Evolutionary conservation across 1,140 invertebrate genomes (phyloP).

Genomic region (Bombus terrestris): DNA sequence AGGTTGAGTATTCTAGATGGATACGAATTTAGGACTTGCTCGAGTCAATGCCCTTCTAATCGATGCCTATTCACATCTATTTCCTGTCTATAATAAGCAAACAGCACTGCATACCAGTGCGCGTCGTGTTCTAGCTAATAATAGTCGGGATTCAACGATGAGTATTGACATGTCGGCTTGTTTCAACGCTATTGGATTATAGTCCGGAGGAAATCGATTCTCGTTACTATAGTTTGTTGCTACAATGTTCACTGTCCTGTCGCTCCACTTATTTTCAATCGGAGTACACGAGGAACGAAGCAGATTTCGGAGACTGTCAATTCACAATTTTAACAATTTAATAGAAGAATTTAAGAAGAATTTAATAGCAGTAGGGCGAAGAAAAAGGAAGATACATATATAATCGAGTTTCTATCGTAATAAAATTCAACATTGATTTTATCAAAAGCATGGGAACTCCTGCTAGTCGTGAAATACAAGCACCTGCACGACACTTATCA

Average conservation of each 20-base stretch:
- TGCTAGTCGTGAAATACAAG: too few species aligned
- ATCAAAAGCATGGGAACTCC: too few species aligned
- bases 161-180: background rate
- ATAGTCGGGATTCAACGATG: constrained; percentile 12
- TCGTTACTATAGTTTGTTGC: background rate
- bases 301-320: background rate
- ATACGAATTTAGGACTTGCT: constrained; percentile 1
- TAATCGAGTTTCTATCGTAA: too few species aligned
- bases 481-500: too few species aligned
- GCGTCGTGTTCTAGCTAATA: background rate
- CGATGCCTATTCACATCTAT: background rate
- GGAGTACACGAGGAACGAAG: background rate
- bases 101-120: constrained; percentile 13
- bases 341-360: too few species aligned
- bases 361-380: too few species aligned
- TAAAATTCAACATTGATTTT: too few species aligned
- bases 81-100: constrained; percentile 5
- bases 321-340: background rate
- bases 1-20: background rate
- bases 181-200: background rate
- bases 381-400: too few species aligned
- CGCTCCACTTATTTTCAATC: background rate
- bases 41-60: constrained; percentile 8
- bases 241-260: background rate
- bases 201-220: background rate